Conservation (phyloP, 2,888 invertebrate species). For the Synanthedon vespiformis region DNA sequence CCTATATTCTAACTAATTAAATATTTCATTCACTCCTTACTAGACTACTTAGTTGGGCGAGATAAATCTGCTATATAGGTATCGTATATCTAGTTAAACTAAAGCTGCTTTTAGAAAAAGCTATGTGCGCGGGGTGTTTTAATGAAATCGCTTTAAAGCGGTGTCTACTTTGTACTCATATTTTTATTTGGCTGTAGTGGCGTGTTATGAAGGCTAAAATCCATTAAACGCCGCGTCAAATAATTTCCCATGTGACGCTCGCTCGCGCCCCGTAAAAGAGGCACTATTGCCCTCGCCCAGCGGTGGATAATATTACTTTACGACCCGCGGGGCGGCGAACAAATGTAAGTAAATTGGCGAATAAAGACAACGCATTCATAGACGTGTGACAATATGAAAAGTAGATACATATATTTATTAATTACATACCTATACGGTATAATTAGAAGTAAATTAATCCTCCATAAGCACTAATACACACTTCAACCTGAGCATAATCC, state of each 20-base stretch:
- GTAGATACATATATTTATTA: background rate
- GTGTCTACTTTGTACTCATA: conserved; percentile 27
- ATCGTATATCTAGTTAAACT: too few relatives aligned
- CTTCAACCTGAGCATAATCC: too few relatives aligned
- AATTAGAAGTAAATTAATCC: too few relatives aligned
- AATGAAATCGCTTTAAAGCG: background rate
- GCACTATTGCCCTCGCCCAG: conserved; percentile 66
- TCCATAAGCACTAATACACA: too few relatives aligned
- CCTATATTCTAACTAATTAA: too few relatives aligned
- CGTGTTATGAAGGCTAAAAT: conserved; percentile 70
- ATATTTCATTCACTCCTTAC: too few relatives aligned
- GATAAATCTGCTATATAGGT: too few relatives aligned
- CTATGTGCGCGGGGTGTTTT: background rate
- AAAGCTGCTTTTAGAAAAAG: too few relatives aligned
- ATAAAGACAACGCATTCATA: conserved; percentile 56
- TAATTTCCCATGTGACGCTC: conserved; percentile 70
- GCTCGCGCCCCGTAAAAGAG: conserved; percentile 69
- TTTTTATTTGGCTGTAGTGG: conserved; percentile 63
- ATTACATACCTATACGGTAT: background rate
- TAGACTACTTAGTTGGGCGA: too few relatives aligned
- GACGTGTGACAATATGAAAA: too few relatives aligned
- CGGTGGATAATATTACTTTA: conserved; percentile 68
- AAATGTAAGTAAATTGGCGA: conserved; percentile 67
- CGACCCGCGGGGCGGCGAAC: conserved; percentile 56
- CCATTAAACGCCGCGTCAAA: conserved; percentile 71